Conservation (phyloP, 2,113 vertebrate species). For the Pteruthius melanotis region DNA sequence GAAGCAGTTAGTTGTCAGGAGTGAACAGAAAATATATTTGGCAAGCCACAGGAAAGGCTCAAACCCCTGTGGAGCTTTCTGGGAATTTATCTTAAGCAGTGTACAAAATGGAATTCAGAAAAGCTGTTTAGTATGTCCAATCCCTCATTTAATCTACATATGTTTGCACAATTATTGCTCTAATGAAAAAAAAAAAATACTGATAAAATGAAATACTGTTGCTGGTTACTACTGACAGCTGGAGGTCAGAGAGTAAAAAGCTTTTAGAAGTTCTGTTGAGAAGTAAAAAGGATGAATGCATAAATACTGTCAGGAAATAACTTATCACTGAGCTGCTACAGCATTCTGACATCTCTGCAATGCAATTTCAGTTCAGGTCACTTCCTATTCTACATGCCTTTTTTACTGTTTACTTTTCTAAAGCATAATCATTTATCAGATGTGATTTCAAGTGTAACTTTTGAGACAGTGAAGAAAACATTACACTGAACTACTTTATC, state of each 20-base stretch:
- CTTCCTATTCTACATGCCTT: background rate
- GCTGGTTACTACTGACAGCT: background rate
- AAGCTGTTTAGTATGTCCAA: background rate
- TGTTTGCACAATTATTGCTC: background rate
- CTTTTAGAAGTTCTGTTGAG: background rate
- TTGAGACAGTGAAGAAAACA: background rate
- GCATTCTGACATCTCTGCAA: background rate
- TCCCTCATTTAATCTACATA: background rate
- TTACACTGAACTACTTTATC: background rate
- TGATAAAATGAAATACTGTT: background rate
- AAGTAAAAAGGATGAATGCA: background rate
- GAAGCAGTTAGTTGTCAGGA: slow-evolving; percentile 42
- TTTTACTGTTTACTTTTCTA: slow-evolving; percentile 22
- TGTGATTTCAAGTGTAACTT: slow-evolving; percentile 34
- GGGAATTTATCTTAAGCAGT: background rate
- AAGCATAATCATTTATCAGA: slow-evolving; percentile 31
- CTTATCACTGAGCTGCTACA: background rate
- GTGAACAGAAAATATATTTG: slow-evolving; percentile 37
- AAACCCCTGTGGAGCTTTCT: slow-evolving; percentile 11
- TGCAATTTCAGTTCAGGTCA: slow-evolving; percentile 3
- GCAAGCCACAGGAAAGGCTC: slow-evolving; percentile 9
- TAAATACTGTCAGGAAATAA: background rate
- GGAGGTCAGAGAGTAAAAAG: background rate
- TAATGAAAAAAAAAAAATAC: background rate
- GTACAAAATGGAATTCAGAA: slow-evolving; percentile 24